Evolutionary conservation across 2,888 invertebrate species (phyloP), one percentile per base, ranked within the genome.

Genomic region (Pandemis heparana): DNA sequence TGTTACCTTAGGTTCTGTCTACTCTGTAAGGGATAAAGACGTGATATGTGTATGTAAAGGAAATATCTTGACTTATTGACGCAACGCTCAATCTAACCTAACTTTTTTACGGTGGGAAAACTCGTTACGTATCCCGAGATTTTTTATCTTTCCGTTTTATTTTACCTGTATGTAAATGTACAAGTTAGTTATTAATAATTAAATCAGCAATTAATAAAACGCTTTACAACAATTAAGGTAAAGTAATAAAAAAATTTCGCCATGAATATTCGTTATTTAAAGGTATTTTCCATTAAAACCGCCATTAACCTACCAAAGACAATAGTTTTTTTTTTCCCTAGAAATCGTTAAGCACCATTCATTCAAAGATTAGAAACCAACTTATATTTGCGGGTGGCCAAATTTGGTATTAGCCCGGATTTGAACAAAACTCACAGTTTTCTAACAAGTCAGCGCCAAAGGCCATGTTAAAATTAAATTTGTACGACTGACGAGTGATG

Each of bases 221-320:
- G 23, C 23, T 32, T 32, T 4, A 32, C 23, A 32, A 32, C 23
- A 32, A 32, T 32, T 32, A 32, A 2, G 23, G 23, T 32, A 4
- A 32, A 32, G 23, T 32, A 32, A 12, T 48, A 48, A 9, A 62
- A n/a, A 0, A 1, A 16, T 62, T 8, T 18, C 48, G 32, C 46
- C n/a, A 64, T 64, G 23, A 38, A 32, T 53, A 56, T 12, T 1
- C 5, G 12, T n/a, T 7, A 9, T 60, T 39, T 8, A 39, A 8
- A 0, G 7, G 10, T 56, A 23, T n/a, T 39, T 60, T 48, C 64
- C 46, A 23, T 7, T 48, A 41, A 41, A 18, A 41, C 14, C 64
- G n/a, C 64, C n/a, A 64, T 48, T 64, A n/a, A 48, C 32, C 63
- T 43, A 51, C 53, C 62, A 63, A 67, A 68, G 63, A 68, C 23